Evolutionary conservation across 2,113 vertebrate genomes (phyloP).

Genomic region (Alligator sinensis): DNA sequence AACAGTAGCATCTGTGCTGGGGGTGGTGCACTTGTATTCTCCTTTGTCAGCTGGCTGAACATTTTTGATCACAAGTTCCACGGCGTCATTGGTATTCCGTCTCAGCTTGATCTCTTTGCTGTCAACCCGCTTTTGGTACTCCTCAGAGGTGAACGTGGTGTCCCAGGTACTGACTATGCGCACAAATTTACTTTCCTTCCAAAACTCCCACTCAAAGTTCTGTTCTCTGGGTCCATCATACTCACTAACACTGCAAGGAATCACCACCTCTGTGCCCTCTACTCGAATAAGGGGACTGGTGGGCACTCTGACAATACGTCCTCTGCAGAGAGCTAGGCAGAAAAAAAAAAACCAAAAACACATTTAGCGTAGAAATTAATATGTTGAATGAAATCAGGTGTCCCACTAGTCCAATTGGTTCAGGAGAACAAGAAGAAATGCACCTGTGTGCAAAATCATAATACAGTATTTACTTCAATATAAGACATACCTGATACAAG

Average conservation of each 20-base stretch:
- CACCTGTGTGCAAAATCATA: no score
- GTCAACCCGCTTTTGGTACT: constrained; percentile 81
- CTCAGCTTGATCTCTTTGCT: constrained; percentile 81
- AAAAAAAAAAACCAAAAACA: neutral
- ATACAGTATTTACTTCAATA: no score
- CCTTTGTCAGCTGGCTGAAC: constrained; percentile 85
- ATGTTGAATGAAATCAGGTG: neutral
- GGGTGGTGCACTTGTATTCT: constrained; percentile 89
- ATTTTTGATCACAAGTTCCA: constrained; percentile 87
- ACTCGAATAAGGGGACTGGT: constrained; percentile 87
- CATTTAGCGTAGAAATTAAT: neutral
- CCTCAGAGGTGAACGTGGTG: constrained; percentile 78
- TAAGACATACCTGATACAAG: no score
- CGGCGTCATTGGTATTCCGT: constrained; percentile 82
- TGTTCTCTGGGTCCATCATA: constrained; percentile 92
- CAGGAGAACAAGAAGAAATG: no score
- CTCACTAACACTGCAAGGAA: constrained; percentile 89
- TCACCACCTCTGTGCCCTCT: constrained; percentile 85
- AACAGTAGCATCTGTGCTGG: constrained; percentile 90
- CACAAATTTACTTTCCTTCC: constrained; percentile 49
- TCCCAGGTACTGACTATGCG: constrained; percentile 93
- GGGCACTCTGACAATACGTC: constrained; percentile 89
- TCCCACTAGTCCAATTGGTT: neutral
- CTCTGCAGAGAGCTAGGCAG: constrained; percentile 77
- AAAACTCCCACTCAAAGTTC: constrained; percentile 93